A percentile compares a stretch with the other conserved stretches of the same genome.
These are phyloP conservation scores for Bungarus multicinctus DNA, from an alignment of 2,113 vertebrate species.

Conservation along the genomic window DNA sequence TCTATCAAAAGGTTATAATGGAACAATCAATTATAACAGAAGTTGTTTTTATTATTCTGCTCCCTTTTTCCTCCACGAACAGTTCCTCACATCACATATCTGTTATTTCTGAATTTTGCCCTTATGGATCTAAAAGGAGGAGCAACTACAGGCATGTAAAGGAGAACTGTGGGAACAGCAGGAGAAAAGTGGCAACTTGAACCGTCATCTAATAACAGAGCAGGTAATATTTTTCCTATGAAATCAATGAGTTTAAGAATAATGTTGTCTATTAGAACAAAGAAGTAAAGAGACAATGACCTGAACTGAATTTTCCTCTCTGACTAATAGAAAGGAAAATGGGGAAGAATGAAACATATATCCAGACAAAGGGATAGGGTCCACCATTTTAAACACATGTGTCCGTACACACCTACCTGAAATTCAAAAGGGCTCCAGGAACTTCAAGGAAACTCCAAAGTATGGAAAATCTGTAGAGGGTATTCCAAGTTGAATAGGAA, in stretches of 20 bases:
- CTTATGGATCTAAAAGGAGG: not conserved
- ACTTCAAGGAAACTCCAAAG: slow-evolving; percentile 68
- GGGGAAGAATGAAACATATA: slow-evolving; percentile 64
- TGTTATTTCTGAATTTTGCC: not conserved
- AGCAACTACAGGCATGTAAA: not conserved
- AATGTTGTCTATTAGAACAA: not conserved
- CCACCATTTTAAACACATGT: slow-evolving; percentile 66
- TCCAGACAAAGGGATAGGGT: slow-evolving; percentile 68
- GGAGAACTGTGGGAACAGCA: not conserved
- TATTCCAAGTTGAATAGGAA: slow-evolving; percentile 67
- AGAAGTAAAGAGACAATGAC: not conserved
- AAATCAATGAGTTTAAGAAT: not conserved
- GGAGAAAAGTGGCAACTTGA: not conserved
- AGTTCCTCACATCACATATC: not conserved
- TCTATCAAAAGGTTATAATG: not conserved
- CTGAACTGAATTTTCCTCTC: slow-evolving; percentile 31
- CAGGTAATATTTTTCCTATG: not conserved
- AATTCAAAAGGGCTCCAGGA: slow-evolving; percentile 69
- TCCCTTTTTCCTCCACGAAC: not conserved
- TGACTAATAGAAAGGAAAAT: slow-evolving; percentile 52
- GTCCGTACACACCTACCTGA: slow-evolving; percentile 67
- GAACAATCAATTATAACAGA: not conserved
- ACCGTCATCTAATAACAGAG: not conserved
- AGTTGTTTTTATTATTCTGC: not conserved
- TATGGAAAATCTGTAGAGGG: slow-evolving; percentile 65